phyloP scores from a whole-genome alignment of 1,140 invertebrate genomes.

The Saxidomus purpurata region DNA sequence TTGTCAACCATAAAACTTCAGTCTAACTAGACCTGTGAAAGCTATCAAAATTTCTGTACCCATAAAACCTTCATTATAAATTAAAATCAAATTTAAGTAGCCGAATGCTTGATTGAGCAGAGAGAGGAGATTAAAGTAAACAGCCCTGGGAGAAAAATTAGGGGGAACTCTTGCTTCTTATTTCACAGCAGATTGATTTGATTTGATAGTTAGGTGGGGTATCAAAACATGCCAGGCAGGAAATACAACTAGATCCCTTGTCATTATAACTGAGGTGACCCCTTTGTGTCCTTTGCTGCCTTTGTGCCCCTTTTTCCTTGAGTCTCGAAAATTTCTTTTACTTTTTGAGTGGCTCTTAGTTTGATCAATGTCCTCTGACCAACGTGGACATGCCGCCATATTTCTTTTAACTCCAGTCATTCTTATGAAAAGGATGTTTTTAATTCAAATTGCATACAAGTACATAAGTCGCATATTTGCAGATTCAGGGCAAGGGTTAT shows the following conservation, averaged over 20 bases:
- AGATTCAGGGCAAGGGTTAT: too few relatives aligned
- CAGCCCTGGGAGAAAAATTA: background rate
- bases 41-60: background rate
- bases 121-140: constrained; percentile 4
- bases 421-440: too few relatives aligned
- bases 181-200: background rate
- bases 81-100: constrained; percentile 60
- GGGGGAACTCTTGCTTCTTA: constrained; percentile 32
- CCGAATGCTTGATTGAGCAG: constrained; percentile 41
- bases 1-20: background rate
- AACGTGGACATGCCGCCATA: too few relatives aligned
- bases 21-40: background rate
- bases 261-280: background rate
- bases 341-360: too few relatives aligned
- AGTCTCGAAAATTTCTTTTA: background rate
- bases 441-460: too few relatives aligned
- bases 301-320: background rate
- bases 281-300: background rate
- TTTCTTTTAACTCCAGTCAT: too few relatives aligned
- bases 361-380: too few relatives aligned
- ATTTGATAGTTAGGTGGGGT: constrained; percentile 10
- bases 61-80: constrained; percentile 66
- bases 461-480: too few relatives aligned
- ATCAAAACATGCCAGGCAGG: background rate
- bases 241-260: constrained; percentile 7